These are phyloP conservation scores for Sweltsa coloradensis DNA, from an alignment of 1,140 invertebrate genomes.

Conservation along the genomic window DNA sequence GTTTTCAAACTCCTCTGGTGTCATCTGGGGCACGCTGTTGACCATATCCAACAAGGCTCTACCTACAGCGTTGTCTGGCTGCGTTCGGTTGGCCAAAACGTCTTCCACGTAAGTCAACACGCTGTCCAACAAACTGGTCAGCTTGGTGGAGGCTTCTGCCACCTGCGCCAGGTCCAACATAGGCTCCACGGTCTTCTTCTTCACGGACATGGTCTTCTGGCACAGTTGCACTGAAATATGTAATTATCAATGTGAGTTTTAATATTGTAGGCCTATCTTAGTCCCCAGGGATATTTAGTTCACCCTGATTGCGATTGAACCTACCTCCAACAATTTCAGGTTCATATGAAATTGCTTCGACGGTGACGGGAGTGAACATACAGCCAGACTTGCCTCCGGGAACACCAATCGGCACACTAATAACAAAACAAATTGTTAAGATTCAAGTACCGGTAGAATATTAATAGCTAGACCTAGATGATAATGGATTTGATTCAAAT, in stretches of 20 bases:
- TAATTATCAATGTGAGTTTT: no score
- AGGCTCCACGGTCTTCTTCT: conserved; percentile 50
- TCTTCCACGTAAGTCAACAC: conserved; percentile 83
- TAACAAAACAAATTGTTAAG: conserved; percentile 15
- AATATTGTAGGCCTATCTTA: background rate
- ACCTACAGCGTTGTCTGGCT: conserved; percentile 63
- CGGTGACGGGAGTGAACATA: conserved; percentile 90
- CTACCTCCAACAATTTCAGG: conserved; percentile 64
- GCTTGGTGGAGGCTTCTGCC: conserved; percentile 62
- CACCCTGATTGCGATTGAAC: no score
- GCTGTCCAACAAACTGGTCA: conserved; percentile 63
- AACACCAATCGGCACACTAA: conserved; percentile 60
- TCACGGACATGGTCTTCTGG: conserved; percentile 36
- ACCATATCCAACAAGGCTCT: conserved; percentile 78
- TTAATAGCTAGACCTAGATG: no score
- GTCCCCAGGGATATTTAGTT: background rate
- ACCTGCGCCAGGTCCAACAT: conserved; percentile 78
- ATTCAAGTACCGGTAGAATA: no score
- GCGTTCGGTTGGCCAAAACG: conserved; percentile 54
- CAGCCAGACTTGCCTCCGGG: conserved; percentile 84
- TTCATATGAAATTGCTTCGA: conserved; percentile 74
- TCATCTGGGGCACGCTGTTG: conserved; percentile 81
- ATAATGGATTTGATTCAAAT: no score
- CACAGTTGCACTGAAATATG: conserved; percentile 12
- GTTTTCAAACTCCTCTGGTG: conserved; percentile 77